Base-by-base conservation (phyloP, 2,888 invertebrate genomes). In the Taphrorychus bicolor region DNA sequence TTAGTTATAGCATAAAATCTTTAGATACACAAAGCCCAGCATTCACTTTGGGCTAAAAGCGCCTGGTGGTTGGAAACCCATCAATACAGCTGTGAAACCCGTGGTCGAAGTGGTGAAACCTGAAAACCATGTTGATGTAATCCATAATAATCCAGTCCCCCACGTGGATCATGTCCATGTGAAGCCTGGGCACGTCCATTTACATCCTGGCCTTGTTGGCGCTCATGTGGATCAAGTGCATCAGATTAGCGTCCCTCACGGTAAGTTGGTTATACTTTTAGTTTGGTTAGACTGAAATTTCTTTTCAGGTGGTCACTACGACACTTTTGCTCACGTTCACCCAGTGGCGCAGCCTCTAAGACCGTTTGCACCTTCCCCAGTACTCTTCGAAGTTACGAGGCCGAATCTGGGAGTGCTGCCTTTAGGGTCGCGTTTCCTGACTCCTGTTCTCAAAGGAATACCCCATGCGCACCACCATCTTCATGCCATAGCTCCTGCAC, bases 331-430 rank as follows among this genome's bases (percentile, higher is more conserved):
- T 3, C 72, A 71, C 21, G 42, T 70, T 18, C 59, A 59, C 22
- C 70, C 70, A 1, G 61, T 59, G 48, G 40, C n/a, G n/a, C n/a
- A n/a, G n/a, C 59, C 14, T 61, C 40, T 70, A 0, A 58, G 65
- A 62, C 73, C 71, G 3, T 70, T 73, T 23, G 54, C 66, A 22
- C 75, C 73, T 5, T 70, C 74, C 5, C 70, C 74, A 17, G 69
- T 70, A 7, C 63, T 79, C 17, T 76, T 78, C 21, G 77, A 79
- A 69, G 78, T 78, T 4, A 72, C 75, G n/a, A 77, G 73, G 59
- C 79, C 80, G 3, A 73, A 78, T 52, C 69, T 79, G 32, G 77
- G 77, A 3, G 79, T 79, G 5, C 64, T 79, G 14, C 79, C 78
- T 4, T 65, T 79, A 9, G 79, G 78, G 9, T 72, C 77, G 2